Percentiles rank a stretch among this genome's conserved stretches.
These are phyloP conservation scores for Mesoligia furuncula DNA, from an alignment of 2,888 invertebrate genomes.

Conservation along the genomic window DNA sequence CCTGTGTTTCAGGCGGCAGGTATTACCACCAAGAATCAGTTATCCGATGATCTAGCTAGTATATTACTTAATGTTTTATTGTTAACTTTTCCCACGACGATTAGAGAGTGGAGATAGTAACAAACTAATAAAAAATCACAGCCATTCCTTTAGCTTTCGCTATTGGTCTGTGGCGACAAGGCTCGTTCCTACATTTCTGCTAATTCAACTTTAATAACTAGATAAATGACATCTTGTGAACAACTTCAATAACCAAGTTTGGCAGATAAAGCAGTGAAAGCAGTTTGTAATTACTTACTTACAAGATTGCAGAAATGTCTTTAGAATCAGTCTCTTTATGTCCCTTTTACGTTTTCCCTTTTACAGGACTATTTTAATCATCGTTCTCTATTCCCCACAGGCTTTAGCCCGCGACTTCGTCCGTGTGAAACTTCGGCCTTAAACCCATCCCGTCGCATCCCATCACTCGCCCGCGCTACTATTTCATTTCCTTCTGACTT, in stretches of 20 bases:
- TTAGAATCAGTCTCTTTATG: not conserved
- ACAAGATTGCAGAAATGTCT: not conserved
- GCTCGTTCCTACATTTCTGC: not conserved
- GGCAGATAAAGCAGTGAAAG: not conserved
- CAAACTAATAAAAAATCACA: not conserved
- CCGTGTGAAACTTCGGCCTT: too few relatives aligned
- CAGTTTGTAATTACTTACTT: not conserved
- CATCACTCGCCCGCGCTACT: too few relatives aligned
- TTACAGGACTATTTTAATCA: conserved; percentile 10
- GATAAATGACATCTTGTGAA: not conserved
- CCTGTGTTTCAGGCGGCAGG: too few relatives aligned
- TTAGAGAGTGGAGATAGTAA: not conserved
- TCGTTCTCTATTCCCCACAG: not conserved
- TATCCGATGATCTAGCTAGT: not conserved
- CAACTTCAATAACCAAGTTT: not conserved
- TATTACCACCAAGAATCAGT: not conserved
- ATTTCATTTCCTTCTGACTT: too few relatives aligned
- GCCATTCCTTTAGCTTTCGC: not conserved
- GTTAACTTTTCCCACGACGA: not conserved
- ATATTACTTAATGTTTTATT: not conserved
- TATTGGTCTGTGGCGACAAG: not conserved
- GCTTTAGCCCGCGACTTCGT: too few relatives aligned
- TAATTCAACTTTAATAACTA: not conserved
- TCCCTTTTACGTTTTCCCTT: too few relatives aligned
- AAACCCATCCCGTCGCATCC: too few relatives aligned